phyloP scores from a whole-genome alignment of 2,113 vertebrate genomes.

The Dicaeum eximium region DNA sequence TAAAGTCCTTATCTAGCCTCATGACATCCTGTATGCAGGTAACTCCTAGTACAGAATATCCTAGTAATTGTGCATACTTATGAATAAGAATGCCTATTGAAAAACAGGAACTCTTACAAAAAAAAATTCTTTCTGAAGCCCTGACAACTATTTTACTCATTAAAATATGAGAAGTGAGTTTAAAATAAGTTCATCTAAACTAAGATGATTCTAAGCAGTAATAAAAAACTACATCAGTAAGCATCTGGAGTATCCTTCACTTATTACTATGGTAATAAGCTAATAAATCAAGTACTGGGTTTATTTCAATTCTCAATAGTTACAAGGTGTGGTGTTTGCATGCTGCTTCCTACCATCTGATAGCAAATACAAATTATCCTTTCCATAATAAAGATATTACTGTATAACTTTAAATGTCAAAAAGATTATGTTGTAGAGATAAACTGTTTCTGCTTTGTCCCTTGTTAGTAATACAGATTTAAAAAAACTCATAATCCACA shows the following conservation, averaged over 20 bases:
- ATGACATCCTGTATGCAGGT: background rate
- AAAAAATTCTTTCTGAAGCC: background rate
- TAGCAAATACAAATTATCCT: background rate
- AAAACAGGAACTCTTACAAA: background rate
- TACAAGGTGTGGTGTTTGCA: background rate
- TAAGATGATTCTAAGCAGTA: background rate
- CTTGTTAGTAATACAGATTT: background rate
- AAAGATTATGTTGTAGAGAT: background rate
- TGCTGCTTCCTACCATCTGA: background rate
- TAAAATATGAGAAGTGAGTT: background rate
- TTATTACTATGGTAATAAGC: background rate
- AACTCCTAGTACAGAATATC: background rate
- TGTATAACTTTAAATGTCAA: background rate
- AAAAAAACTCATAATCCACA: background rate
- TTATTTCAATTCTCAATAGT: background rate
- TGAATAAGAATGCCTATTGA: background rate
- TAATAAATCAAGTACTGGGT: background rate
- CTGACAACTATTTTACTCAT: background rate
- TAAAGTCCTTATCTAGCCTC: background rate
- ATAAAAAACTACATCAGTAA: background rate
- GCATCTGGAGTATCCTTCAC: background rate
- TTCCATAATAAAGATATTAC: background rate
- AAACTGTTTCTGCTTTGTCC: background rate
- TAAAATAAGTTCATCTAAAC: background rate
- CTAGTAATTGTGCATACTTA: background rate